Base-by-base conservation (phyloP, 2,888 invertebrate genomes). In the Brenthis ino region DNA sequence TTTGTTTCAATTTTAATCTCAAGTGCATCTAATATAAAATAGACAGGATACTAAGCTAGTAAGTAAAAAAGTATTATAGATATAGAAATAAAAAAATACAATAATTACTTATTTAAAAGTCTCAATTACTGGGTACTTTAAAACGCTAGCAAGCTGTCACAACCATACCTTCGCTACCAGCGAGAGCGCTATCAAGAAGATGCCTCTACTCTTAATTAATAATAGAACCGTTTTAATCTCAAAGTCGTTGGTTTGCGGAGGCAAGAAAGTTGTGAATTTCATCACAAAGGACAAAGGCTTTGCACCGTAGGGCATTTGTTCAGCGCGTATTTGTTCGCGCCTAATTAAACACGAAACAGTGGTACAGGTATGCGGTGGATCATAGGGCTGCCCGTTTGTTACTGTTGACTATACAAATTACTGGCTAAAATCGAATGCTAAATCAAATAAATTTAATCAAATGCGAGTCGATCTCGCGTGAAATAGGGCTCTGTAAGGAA, bases 321-420 rank as follows among this genome's bases (percentile, higher is more conserved):
- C 86, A 85, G 79, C 82, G 84, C 87, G 88, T 91, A 88, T 91
- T 91, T 91, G 89, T 87, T 88, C 88, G 80, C 87, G 88, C 91
- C 91, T 91, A 91, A 92, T 92, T 92, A 92, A 92, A 92, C 89
- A 91, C 82, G 84, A 79, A 86, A 82, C 85, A 80, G 76, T 81
- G 82, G 80, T 75, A 76, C 78, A 85, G 85, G 85, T 84, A 82
- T 83, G 81, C 79, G 81, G 37, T 43, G 11, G 78, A 80, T 80
- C 80, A 78, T 79, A 79, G 81, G 78, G 79, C 79, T 79, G 79
- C 73, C 75, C 79, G 82, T 78, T 80, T 81, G 79, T 79, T 76
- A 73, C 74, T 80, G 76, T 77, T 70, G 66, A 53, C 57, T 69
- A 67, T 68, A 63, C 54, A 69, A 69, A 53, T 67, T 71, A 72